phyloP scores from a whole-genome alignment of 2,797 vertebrate genomes.

The Leucoraja ocellata region DNA sequence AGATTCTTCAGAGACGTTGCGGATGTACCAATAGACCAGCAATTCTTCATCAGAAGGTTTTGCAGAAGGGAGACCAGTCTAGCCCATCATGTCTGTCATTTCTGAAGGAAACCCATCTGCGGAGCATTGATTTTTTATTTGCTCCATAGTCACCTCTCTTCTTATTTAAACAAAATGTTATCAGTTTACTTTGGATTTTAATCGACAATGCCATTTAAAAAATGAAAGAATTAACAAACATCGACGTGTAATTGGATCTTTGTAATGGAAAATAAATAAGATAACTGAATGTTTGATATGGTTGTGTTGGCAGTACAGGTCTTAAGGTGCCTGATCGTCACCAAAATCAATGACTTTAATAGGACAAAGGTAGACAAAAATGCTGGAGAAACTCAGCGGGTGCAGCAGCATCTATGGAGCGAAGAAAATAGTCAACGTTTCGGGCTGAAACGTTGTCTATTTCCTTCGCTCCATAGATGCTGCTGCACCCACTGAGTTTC shows the following conservation, averaged over 20 bases:
- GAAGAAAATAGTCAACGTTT: too few relatives aligned
- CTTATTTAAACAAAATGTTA: neutral
- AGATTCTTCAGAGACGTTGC: too few relatives aligned
- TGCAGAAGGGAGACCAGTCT: too few relatives aligned
- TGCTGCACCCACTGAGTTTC: too few relatives aligned
- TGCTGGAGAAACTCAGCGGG: too few relatives aligned
- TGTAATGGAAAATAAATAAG: neutral
- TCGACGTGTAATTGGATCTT: too few relatives aligned
- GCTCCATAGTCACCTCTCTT: neutral
- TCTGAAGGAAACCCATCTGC: too few relatives aligned
- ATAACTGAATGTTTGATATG: neutral
- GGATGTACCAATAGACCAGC: neutral
- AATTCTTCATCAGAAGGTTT: neutral
- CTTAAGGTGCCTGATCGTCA: neutral
- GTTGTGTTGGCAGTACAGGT: neutral
- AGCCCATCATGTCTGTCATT: neutral
- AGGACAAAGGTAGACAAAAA: neutral
- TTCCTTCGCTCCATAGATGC: too few relatives aligned
- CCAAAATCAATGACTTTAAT: neutral
- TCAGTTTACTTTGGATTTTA: neutral
- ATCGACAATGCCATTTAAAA: neutral
- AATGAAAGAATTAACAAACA: too few relatives aligned
- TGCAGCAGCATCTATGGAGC: too few relatives aligned
- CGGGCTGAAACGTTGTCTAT: too few relatives aligned
- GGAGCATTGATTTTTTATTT: neutral